Evolutionary conservation across 2,888 invertebrate genomes (phyloP), one percentile per base, ranked within the genome.

Genomic region (Phanerotoma sp.): DNA sequence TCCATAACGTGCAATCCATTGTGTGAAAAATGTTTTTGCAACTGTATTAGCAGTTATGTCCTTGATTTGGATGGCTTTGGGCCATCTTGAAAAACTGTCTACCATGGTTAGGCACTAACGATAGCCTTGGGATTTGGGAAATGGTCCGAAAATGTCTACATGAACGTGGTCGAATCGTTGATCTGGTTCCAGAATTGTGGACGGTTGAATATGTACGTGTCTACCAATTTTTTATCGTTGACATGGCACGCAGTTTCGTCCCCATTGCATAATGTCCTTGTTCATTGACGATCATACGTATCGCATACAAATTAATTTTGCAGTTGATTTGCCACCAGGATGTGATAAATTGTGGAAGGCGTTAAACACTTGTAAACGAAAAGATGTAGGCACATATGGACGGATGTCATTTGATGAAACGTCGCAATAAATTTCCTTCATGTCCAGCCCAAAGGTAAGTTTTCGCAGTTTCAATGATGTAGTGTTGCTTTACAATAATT

Each of bases 101-200:
- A 70, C 58, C 54, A 67, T 66, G 0, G 77, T 77, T 4, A 77
- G 66, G 20, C 66, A 66, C 49, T 77, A 77, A 3, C 62, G 53
- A 48, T 57, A 68, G 7, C 67, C 72, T 11, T 61, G 33, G 1
- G 67, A 65, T 5, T 48, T 18, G 21, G 69, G 69, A 11, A 74
- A 54, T 1, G 72, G 70, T 22, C 71, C 71, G 1, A 74, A 64
- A 7, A 77, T 51, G 54, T 75, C 74, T 3, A 73, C 54, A 48
- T 72, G 72, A 10, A 75, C 57, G 48, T 73, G 69, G 6, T 62
- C 60, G 54, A 74, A 74, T n/a, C 72, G 60, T 6, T 42, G 51
- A 28, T 58, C 57, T 10, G 70, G 66, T 3, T 56, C 35, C 2
- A 60, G 33, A 35, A 70, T 68, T 25, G 40, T 51, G 9, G 51